These are phyloP conservation scores for Philaethria dido DNA, from an alignment of 2,888 invertebrate genomes.

Conservation along the genomic window DNA sequence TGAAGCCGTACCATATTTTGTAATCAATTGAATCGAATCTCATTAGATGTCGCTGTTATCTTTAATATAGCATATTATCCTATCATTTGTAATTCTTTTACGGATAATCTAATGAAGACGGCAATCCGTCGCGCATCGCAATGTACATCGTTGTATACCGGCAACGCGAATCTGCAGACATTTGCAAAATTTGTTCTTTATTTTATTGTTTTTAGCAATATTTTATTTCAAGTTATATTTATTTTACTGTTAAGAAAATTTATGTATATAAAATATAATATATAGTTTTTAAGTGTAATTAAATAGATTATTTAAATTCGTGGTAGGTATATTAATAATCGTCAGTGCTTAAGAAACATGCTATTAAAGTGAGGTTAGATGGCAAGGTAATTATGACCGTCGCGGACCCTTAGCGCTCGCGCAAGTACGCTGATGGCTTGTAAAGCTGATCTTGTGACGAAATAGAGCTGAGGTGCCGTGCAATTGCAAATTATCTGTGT, in stretches of 20 bases:
- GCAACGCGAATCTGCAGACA: background rate
- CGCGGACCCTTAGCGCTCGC: background rate
- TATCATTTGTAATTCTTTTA: too few species aligned
- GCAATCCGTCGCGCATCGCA: too few species aligned
- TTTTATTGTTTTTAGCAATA: background rate
- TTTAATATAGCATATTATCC: background rate
- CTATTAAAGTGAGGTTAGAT: background rate
- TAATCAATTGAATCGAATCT: background rate
- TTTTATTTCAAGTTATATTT: background rate
- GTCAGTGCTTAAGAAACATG: slow-evolving; percentile 3
- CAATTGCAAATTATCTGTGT: slow-evolving; percentile 3
- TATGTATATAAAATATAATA: background rate
- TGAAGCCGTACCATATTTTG: background rate
- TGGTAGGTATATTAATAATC: background rate
- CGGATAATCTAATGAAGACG: too few species aligned
- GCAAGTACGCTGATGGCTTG: slow-evolving; percentile 1
- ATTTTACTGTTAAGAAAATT: background rate
- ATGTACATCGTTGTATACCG: background rate
- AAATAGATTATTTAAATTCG: background rate
- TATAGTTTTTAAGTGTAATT: background rate
- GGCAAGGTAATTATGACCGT: background rate
- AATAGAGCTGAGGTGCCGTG: background rate
- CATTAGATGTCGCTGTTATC: background rate
- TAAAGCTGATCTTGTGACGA: slow-evolving; percentile 17
- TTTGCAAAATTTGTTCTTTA: background rate